Base-by-base conservation (phyloP, 2,888 invertebrate genomes). In the Marasmarcha lunaedactyla region DNA sequence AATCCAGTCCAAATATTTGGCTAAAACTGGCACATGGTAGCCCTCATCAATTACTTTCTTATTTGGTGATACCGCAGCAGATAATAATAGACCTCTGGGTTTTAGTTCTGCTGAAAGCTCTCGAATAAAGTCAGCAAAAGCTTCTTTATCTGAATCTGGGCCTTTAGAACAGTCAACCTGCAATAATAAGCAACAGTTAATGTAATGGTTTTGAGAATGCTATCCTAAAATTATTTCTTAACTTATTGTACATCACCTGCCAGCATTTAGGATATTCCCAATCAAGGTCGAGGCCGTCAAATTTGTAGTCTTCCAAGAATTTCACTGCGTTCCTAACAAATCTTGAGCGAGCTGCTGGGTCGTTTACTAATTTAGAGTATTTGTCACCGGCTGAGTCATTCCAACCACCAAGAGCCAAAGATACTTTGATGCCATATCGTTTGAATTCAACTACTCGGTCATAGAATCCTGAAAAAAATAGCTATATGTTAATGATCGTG, bases 201-300 rank as follows among this genome's bases (percentile, higher is more conserved):
- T n/a, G n/a, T 3, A 37, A 15, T 7, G 37, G 38, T 33, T 27
- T 37, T n/a, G 14, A 14, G 12, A 14, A 10, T 13, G 13, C 13
- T n/a, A n/a, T n/a, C n/a, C n/a, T n/a, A n/a, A n/a, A n/a, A n/a
- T n/a, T n/a, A n/a, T n/a, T n/a, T n/a, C n/a, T n/a, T n/a, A n/a
- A n/a, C n/a, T n/a, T n/a, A n/a, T n/a, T n/a, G n/a, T n/a, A n/a
- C n/a, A n/a, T 1, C 34, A 88, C 90, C 87, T 93, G 93, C 92
- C 92, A 92, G 55, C 92, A 93, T 60, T 90, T 91, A 0, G 97
- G 97, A 70, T 97, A 97, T 60, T 97, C 96, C 95, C 95, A 97
- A 60, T 96, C 96, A 37, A 97, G 78, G 66, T 95, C 95, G n/a
- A 96, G 78, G n/a, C 97, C 97, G 58, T 97, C 94, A 60, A 97